Conservation (phyloP, 2,113 vertebrate species). For the Kryptolebias marmoratus region DNA sequence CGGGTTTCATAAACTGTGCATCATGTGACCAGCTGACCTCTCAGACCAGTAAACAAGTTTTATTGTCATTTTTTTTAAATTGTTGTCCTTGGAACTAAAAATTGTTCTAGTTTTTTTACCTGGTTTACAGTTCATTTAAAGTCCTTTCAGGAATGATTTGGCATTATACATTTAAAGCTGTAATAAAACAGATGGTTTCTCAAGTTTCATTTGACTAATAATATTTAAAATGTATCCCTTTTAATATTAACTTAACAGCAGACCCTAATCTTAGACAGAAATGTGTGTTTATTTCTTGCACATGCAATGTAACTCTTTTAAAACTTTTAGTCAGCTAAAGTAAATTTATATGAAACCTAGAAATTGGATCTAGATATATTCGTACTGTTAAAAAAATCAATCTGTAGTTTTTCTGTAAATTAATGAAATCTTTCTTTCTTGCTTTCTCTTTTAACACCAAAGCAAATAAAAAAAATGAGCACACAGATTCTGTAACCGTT, state of each 20-base stretch:
- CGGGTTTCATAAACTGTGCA: constrained; percentile 38
- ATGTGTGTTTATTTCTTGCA: not conserved
- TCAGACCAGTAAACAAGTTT: not conserved
- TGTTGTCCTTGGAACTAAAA: constrained; percentile 15
- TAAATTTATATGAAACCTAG: constrained; percentile 48
- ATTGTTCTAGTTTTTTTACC: constrained; percentile 5
- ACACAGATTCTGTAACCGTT: constrained; percentile 40
- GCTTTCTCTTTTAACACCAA: constrained; percentile 27
- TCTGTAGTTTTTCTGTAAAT: not conserved
- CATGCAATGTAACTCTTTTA: constrained; percentile 22
- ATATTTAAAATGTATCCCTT: constrained; percentile 26
- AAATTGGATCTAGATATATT: constrained; percentile 40
- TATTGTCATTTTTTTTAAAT: not conserved
- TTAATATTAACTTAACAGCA: constrained; percentile 13
- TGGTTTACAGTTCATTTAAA: constrained; percentile 17
- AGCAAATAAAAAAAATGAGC: constrained; percentile 16
- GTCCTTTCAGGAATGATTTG: not conserved
- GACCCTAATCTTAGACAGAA: constrained; percentile 5
- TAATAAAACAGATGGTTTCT: not conserved
- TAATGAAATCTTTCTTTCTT: not conserved
- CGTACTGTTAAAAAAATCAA: constrained; percentile 28
- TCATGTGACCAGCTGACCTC: constrained; percentile 42
- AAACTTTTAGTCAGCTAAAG: constrained; percentile 36
- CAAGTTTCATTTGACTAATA: constrained; percentile 22
- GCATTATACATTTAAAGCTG: constrained; percentile 10